Conservation (phyloP, 2,888 invertebrate species). For the Helicoverpa assulta region DNA sequence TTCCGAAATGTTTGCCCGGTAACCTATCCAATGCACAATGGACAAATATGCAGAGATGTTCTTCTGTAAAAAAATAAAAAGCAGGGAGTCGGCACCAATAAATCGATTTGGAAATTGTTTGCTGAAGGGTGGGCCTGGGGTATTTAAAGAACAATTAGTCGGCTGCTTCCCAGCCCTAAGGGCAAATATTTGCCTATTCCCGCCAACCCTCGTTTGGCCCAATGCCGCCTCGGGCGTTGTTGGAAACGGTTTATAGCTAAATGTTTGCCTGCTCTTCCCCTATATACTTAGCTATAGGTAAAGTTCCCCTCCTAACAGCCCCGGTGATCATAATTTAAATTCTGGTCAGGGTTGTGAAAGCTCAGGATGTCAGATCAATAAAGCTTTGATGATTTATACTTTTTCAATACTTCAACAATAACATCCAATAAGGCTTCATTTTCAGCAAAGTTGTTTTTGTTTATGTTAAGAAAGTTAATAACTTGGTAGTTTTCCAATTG, state of each 20-base stretch:
- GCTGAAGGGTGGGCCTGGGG: constrained; percentile 83
- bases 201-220: constrained; percentile 87
- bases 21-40: constrained; percentile 71
- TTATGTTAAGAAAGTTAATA: constrained; percentile 29
- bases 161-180: constrained; percentile 86
- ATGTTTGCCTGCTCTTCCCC: constrained; percentile 85
- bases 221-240: constrained; percentile 83
- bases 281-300: constrained; percentile 78
- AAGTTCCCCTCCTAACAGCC: constrained; percentile 73
- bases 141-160: constrained; percentile 90
- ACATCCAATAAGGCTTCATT: constrained; percentile 34
- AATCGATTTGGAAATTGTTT: constrained; percentile 88
- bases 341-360: constrained; percentile 47
- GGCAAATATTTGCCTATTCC: constrained; percentile 89
- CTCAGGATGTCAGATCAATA: constrained; percentile 41
- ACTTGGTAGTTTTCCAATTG: constrained; percentile 30
- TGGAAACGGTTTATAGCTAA: constrained; percentile 83
- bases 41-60: constrained; percentile 67
- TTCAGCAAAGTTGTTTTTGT: constrained; percentile 39
- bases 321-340: constrained; percentile 70
- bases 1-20: constrained; percentile 77
- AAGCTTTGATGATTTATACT: constrained; percentile 33
- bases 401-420: constrained; percentile 15
- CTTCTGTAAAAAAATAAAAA: constrained; percentile 74
- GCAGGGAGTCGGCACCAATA: constrained; percentile 80